Percentiles rank a stretch among this genome's conserved stretches.
Evolutionary conservation across 2,797 vertebrate genomes (phyloP).

Genomic region (Lepilemur ruficaudatus): DNA sequence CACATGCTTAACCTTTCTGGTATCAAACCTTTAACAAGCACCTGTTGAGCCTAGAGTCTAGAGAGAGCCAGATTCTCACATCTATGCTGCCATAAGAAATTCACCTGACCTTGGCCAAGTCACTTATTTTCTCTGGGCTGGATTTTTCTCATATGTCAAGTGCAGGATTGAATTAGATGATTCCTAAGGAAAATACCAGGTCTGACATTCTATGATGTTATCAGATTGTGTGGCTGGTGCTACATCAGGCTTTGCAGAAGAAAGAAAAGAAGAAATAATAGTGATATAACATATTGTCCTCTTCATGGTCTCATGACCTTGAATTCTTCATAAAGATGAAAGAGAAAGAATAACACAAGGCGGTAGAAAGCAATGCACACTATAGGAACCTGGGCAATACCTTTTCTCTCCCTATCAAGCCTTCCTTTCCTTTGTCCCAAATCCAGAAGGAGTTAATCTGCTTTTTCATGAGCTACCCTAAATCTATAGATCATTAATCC

Average conservation of each 20-base stretch:
- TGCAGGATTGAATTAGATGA: background rate
- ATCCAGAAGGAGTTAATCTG: background rate
- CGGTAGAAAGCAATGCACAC: background rate
- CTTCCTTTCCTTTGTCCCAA: background rate
- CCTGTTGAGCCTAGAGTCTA: background rate
- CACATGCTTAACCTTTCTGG: background rate
- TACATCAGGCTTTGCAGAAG: background rate
- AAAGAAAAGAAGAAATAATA: background rate
- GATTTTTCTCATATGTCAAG: background rate
- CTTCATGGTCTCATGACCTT: background rate
- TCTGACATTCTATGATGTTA: background rate
- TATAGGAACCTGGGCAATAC: background rate
- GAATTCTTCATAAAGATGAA: slow-evolving; percentile 1
- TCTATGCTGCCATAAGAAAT: background rate
- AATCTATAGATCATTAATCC: background rate
- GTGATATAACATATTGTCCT: background rate
- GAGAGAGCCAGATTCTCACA: background rate
- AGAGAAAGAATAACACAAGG: background rate
- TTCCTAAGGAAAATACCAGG: background rate
- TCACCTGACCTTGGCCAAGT: background rate
- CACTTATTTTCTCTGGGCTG: background rate
- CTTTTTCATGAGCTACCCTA: background rate
- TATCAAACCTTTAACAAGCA: background rate
- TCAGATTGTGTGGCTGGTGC: background rate
- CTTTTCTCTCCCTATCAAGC: background rate